These are phyloP conservation scores for Synanthedon myopaeformis DNA, from an alignment of 2,888 invertebrate species.

Conservation along the genomic window DNA sequence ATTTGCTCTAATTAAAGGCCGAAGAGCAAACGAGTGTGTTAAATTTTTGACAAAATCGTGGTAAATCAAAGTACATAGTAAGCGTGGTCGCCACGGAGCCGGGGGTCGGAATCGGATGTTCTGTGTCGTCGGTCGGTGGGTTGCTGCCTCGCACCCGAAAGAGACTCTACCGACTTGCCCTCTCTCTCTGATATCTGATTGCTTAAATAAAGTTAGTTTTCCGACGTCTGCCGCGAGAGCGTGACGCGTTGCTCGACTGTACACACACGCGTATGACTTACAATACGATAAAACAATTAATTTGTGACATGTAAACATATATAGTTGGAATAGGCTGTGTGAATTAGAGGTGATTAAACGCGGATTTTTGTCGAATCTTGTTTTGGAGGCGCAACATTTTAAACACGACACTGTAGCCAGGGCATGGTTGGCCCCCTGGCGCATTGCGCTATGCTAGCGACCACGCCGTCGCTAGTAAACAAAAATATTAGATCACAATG, in stretches of 20 bases:
- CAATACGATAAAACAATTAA: neutral
- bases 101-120: neutral
- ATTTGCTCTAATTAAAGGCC: no score
- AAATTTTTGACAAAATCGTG: no score
- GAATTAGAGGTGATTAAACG: conserved; percentile 10
- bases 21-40: neutral
- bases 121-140: no score
- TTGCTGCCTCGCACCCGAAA: conserved; percentile 11
- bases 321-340: conserved; percentile 18
- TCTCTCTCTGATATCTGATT: conserved; percentile 34
- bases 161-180: conserved; percentile 36
- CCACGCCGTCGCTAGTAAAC: conserved; percentile 23
- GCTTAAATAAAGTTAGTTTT: conserved; percentile 50
- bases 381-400: conserved; percentile 24
- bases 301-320: conserved; percentile 11
- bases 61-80: no score
- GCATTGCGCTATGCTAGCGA: conserved; percentile 33
- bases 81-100: conserved; percentile 14
- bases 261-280: neutral
- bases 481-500: conserved; percentile 15
- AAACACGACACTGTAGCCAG: conserved; percentile 27
- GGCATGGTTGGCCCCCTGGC: conserved; percentile 24
- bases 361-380: conserved; percentile 12
- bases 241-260: conserved; percentile 34
- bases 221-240: conserved; percentile 38